A percentile compares a stretch with the other conserved stretches of the same genome.
Evolutionary conservation across 2,113 vertebrate genomes (phyloP).

Genomic region (Vulpes vulpes): DNA sequence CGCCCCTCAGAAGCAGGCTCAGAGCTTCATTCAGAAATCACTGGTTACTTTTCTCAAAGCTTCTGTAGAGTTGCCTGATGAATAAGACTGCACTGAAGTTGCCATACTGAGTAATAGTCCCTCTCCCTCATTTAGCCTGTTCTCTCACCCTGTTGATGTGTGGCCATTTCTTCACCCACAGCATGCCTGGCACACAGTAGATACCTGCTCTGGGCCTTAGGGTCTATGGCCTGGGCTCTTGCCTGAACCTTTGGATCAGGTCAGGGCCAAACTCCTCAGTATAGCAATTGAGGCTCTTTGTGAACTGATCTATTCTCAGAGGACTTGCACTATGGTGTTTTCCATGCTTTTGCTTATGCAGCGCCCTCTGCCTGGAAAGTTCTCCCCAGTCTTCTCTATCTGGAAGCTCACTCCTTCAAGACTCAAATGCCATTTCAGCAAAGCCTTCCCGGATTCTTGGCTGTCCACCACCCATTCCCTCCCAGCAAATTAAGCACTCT

Average conservation of each 20-base stretch:
- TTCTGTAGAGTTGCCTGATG: background rate
- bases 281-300: background rate
- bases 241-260: background rate
- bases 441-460: background rate
- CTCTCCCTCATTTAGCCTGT: background rate
- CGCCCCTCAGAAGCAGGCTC: background rate
- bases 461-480: background rate
- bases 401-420: background rate
- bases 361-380: background rate
- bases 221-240: background rate
- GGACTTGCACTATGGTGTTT: background rate
- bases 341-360: background rate
- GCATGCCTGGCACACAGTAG: background rate
- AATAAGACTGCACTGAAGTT: background rate
- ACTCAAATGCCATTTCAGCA: background rate
- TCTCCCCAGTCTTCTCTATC: background rate
- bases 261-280: background rate
- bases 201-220: background rate
- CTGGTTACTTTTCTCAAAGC: background rate
- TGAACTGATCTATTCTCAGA: background rate
- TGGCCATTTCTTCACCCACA: background rate
- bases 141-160: background rate
- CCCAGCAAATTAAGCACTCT: background rate
- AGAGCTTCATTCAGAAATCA: background rate
- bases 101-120: background rate